Evolutionary conservation across 2,113 vertebrate genomes (phyloP).

Genomic region (Elephas maximus): DNA sequence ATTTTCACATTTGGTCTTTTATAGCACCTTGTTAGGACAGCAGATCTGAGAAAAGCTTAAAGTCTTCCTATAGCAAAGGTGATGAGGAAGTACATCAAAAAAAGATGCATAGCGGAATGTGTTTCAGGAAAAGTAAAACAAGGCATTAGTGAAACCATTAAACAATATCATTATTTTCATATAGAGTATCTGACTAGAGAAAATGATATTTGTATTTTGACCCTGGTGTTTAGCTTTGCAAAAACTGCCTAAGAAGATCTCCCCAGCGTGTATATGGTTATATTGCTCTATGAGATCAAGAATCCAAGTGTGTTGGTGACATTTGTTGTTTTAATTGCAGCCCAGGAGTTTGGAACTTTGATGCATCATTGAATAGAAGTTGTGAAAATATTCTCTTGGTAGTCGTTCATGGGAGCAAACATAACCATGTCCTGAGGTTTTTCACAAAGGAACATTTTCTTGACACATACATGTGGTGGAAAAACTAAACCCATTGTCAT

Average conservation of each 20-base stretch:
- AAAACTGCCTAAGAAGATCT: not conserved
- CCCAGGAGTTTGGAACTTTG: not conserved
- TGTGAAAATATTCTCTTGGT: not conserved
- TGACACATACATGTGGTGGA: not conserved
- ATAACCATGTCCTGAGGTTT: not conserved
- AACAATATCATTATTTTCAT: not conserved
- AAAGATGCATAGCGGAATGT: not conserved
- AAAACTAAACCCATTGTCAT: not conserved
- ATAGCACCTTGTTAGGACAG: not conserved
- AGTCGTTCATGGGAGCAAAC: not conserved
- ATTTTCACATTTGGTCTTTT: not conserved
- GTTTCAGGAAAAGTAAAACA: not conserved
- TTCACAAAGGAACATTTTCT: not conserved
- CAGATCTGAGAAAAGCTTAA: not conserved
- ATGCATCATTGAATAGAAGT: not conserved
- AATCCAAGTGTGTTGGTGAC: not conserved
- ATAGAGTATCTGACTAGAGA: not conserved
- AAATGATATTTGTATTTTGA: not conserved
- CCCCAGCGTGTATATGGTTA: not conserved
- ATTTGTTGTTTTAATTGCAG: not conserved
- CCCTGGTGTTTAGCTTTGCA: not conserved
- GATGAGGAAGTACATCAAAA: not conserved
- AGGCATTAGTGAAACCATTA: not conserved
- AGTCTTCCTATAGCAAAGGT: not conserved
- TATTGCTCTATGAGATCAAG: not conserved